Base-by-base conservation (phyloP, 2,888 invertebrate genomes). In the Mamestra brassicae region DNA sequence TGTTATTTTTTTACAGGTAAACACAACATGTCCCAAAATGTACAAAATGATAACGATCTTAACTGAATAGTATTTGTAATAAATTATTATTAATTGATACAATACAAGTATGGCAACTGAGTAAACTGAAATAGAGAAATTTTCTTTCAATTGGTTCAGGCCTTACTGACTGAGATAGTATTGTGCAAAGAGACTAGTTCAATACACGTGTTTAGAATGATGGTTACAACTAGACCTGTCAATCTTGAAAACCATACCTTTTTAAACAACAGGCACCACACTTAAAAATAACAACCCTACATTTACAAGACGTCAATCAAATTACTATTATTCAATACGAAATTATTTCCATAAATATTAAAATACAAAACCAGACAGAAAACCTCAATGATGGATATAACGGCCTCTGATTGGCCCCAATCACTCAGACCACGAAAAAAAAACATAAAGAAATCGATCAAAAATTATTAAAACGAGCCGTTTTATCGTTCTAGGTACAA, bases 391-490 rank as follows among this genome's bases (percentile, higher is more conserved):
- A 85, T 81, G 75, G 66, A 85, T 73, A 80, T 69, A 66, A 82
- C 79, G 60, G n/a, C 62, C 78, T 65, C 71, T 86, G 84, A 87
- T 87, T 86, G 86, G 81, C 85, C 76, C n/a, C 81, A 86, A 86
- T 87, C 87, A 85, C 68, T 78, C 78, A 70, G 63, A 85, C 74
- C 26, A 67, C 47, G 65, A 63, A 42, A 80, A 80, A 80, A 47
- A 87, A 87, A 78, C 70, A 63, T 57, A 61, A 76, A 78, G 71
- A 72, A 83, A 87, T 87, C 86, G 87, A 87, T 87, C 85, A 85
- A 69, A 86, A 80, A 82, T 85, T 80, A 71, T 80, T 73, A 78
- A 92, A 93, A 93, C 92, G 79, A 93, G 93, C 87, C 87, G 85
- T 90, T 91, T 87, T 87, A 86, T 84, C 85, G 86, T 87, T 86